A percentile compares a stretch with the other conserved stretches of the same genome.
Evolutionary conservation across 2,888 invertebrate genomes (phyloP).

Genomic region (Antheraea yamamai): DNA sequence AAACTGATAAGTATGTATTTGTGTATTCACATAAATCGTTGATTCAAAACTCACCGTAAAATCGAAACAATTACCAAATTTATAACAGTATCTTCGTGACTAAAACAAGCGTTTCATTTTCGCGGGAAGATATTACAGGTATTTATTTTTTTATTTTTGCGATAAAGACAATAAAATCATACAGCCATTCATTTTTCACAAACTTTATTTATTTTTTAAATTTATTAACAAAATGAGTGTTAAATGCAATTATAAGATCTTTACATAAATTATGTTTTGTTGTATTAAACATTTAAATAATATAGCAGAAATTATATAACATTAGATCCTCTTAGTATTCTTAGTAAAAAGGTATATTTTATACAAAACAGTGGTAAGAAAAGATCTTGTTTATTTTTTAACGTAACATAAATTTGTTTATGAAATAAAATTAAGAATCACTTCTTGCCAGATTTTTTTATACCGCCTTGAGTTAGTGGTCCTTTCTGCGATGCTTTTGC

Average conservation of each 20-base stretch:
- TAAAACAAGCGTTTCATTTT: neutral
- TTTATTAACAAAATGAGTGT: neutral
- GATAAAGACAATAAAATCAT: slow-evolving; percentile 7
- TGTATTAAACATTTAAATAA: neutral
- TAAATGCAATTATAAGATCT: slow-evolving; percentile 8
- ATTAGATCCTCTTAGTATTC: neutral
- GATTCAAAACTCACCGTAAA: neutral
- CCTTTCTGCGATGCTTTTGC: slow-evolving; percentile 95
- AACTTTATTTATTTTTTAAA: neutral
- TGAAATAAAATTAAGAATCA: slow-evolving; percentile 76
- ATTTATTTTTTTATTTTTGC: neutral
- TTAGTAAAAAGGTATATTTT: slow-evolving; percentile 25
- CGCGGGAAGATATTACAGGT: neutral
- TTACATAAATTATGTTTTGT: neutral
- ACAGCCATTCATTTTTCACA: slow-evolving; percentile 6
- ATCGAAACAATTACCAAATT: neutral
- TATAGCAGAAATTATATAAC: neutral
- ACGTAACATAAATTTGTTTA: slow-evolving; percentile 53
- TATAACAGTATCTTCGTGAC: neutral
- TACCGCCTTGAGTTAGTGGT: slow-evolving; percentile 93
- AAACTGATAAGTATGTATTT: too few relatives aligned
- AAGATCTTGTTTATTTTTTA: slow-evolving; percentile 53
- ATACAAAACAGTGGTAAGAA: slow-evolving; percentile 35
- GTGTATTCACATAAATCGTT: too few relatives aligned
- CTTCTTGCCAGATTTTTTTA: slow-evolving; percentile 98